Percentiles rank a stretch among this genome's conserved stretches.
phyloP scores from a whole-genome alignment of 2,797 vertebrate species.

The Smutsia gigantea region DNA sequence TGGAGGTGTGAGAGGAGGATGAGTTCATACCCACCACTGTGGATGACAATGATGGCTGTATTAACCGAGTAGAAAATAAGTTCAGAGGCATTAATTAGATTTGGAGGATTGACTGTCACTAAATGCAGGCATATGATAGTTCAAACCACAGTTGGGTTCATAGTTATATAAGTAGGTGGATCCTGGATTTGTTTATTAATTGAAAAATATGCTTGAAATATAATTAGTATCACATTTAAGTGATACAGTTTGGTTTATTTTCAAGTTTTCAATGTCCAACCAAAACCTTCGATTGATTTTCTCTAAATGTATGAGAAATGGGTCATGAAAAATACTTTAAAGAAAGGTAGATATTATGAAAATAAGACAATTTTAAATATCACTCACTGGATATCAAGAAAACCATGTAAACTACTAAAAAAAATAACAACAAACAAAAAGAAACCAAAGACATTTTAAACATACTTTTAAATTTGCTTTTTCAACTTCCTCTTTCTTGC shows the following conservation, averaged over 20 bases:
- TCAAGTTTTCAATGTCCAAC: neutral
- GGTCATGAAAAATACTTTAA: neutral
- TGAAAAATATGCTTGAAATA: neutral
- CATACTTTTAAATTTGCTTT: neutral
- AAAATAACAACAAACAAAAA: neutral
- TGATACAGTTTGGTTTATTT: neutral
- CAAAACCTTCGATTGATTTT: neutral
- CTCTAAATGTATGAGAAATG: neutral
- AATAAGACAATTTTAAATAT: neutral
- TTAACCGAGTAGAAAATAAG: neutral
- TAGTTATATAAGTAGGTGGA: neutral
- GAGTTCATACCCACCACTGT: neutral
- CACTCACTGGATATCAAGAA: neutral
- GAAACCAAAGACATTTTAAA: neutral
- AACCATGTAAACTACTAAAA: neutral
- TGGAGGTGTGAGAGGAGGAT: neutral
- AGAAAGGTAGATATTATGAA: neutral
- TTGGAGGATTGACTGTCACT: neutral
- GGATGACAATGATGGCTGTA: neutral
- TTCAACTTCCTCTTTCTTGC: neutral
- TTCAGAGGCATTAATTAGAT: neutral
- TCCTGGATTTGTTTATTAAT: neutral
- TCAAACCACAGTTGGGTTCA: neutral
- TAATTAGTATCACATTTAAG: neutral
- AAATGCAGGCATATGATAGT: neutral